Base-by-base conservation (phyloP, 1,140 invertebrate species). In the Nylanderia fulva region DNA sequence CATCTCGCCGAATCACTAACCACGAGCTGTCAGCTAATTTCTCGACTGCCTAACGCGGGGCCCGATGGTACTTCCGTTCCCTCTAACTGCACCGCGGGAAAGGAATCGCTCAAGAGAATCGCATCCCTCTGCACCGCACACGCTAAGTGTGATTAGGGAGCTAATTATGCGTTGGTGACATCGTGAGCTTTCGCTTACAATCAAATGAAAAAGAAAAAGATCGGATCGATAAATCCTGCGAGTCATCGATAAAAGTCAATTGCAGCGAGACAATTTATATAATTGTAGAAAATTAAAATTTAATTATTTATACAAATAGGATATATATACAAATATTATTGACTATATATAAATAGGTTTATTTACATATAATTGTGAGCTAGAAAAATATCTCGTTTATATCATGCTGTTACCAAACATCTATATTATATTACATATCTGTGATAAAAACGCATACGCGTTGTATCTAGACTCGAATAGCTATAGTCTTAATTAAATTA, bases 1-100 rank as follows among this genome's bases (percentile, higher is more conserved):
- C 92, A 93, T 93, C 91, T 90, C 86, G 90, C 91, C 91, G 88
- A 91, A 72, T 60, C 91, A 93, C 92, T 93, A 94, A 94, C 92
- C 80, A 89, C 85, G 63, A 92, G 85, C 90, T 90, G 87, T 91
- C 89, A 87, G 85, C 90, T 92, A 91, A 89, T 84, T 69, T 87
- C 58, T 89, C 76, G 85, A 77, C 84, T 88, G 77, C 72, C 87
- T 89, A 89, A 89, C 76, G 88, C 77, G 87, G 88, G 88, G 63
- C 52, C 80, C 45, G 85, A 84, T 90, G 88, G 88, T 90, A 75
- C 60, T 56, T 90, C 56, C 76, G 61, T 64, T 84, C 69, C 61
- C 60, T 85, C 86, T 90, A 86, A 86, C 85, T 83, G 56, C 77
- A 88, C 76, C 79, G 42, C 56, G 60, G 56, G 69, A 69, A 71